phyloP scores from a whole-genome alignment of 2,113 vertebrate genomes.

The Podarcis cretensis region DNA sequence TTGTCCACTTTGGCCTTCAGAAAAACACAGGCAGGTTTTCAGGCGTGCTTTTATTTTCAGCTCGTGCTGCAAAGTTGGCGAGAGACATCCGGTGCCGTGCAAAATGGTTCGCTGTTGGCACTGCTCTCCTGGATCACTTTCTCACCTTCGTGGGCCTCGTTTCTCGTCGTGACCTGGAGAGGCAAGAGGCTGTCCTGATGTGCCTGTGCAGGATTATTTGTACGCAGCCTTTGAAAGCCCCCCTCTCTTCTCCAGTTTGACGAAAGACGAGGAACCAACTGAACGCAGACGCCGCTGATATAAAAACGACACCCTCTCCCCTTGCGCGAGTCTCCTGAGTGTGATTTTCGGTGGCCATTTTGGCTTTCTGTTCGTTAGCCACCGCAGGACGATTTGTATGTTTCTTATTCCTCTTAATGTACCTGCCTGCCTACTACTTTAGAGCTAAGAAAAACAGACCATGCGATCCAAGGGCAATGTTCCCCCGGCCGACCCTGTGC shows the following conservation, averaged over 20 bases:
- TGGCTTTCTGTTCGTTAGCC: not conserved
- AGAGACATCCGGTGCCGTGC: not conserved
- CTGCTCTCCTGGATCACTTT: not conserved
- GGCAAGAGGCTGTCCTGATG: not conserved
- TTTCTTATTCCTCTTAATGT: not conserved
- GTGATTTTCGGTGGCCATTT: not conserved
- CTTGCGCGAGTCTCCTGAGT: too few species aligned
- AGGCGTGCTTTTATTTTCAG: slow-evolving; percentile 55
- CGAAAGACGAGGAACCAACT: not conserved
- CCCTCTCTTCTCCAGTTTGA: slow-evolving; percentile 10
- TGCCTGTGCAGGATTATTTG: not conserved
- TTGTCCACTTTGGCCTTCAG: too few species aligned
- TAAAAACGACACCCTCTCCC: not conserved
- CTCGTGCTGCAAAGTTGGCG: not conserved
- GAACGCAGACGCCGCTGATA: not conserved
- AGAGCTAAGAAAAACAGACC: not conserved
- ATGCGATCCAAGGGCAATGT: rapidly evolving
- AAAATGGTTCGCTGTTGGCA: not conserved
- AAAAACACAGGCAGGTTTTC: not conserved
- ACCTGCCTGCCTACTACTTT: not conserved
- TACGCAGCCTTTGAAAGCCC: too few species aligned
- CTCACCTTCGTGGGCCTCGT: not conserved
- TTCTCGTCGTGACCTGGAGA: not conserved
- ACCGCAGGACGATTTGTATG: not conserved
- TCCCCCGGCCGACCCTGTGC: not conserved